These are phyloP conservation scores for Calonectris borealis DNA, from an alignment of 2,113 vertebrate species.

Conservation along the genomic window DNA sequence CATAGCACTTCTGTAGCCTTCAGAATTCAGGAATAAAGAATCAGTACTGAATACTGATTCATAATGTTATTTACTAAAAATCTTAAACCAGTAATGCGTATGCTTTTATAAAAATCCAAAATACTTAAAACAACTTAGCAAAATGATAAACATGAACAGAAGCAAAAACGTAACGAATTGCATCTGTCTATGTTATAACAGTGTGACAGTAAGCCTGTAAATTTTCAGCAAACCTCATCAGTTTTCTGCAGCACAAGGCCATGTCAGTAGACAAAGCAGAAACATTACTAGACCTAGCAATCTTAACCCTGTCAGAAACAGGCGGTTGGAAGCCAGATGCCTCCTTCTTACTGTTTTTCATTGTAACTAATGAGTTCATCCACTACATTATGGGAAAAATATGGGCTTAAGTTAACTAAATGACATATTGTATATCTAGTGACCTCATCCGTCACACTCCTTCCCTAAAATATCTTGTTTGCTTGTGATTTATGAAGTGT, in stretches of 20 bases:
- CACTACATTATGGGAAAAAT: conserved; percentile 71
- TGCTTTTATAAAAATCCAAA: background rate
- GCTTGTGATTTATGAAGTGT: conserved; percentile 66
- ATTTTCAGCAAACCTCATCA: conserved; percentile 47
- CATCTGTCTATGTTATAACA: background rate
- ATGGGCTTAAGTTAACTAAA: conserved; percentile 73
- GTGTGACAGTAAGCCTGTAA: conserved; percentile 21
- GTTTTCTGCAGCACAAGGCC: conserved; percentile 50
- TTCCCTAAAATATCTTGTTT: conserved; percentile 72
- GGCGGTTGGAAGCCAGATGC: conserved; percentile 73
- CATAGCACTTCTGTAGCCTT: background rate
- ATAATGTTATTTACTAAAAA: background rate
- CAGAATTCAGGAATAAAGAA: background rate
- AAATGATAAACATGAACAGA: background rate
- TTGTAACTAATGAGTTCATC: conserved; percentile 75
- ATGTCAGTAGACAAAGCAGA: conserved; percentile 30
- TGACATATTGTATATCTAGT: conserved; percentile 61
- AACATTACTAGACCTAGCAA: conserved; percentile 36
- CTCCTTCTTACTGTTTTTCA: conserved; percentile 72
- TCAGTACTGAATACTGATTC: background rate
- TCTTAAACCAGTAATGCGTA: background rate
- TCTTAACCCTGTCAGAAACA: conserved; percentile 41
- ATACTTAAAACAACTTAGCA: background rate
- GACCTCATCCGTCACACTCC: conserved; percentile 71
- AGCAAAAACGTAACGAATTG: background rate